Percentiles rank a stretch among this genome's conserved stretches.
Evolutionary conservation across 2,888 invertebrate genomes (phyloP).

Genomic region (Eudemis profundana): DNA sequence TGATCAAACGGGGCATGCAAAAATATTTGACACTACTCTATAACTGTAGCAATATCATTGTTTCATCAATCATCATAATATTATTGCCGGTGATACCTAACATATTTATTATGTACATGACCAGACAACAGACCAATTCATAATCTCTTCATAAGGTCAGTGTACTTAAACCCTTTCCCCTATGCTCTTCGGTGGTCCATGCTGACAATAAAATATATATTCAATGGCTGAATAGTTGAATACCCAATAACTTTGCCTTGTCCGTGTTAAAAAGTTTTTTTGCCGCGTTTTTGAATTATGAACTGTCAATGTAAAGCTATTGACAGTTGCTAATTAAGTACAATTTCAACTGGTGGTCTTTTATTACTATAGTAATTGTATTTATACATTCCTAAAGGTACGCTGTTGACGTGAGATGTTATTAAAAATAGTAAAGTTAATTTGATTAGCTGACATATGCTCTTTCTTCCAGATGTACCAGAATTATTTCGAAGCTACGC

Average conservation of each 20-base stretch:
- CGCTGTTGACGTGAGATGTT: neutral
- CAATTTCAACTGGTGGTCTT: conserved; percentile 13
- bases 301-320: conserved; percentile 29
- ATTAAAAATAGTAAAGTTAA: neutral
- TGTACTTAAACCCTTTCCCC: neutral
- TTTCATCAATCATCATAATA: no score
- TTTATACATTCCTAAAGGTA: neutral
- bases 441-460: no score
- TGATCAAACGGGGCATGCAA: no score
- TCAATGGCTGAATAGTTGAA: conserved; percentile 24
- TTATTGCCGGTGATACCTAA: no score
- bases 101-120: no score
- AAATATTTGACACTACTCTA: no score
- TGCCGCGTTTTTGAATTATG: conserved; percentile 22
- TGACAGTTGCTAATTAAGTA: conserved; percentile 16
- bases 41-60: no score
- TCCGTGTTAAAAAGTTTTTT: conserved; percentile 18
- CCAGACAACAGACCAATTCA: no score
- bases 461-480: no score
- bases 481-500: no score
- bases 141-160: no score
- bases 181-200: conserved; percentile 17
- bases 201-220: conserved; percentile 22
- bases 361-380: conserved; percentile 3
- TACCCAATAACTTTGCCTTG: conserved; percentile 22